phyloP scores from a whole-genome alignment of 2,113 vertebrate genomes.

The Mus pahari region DNA sequence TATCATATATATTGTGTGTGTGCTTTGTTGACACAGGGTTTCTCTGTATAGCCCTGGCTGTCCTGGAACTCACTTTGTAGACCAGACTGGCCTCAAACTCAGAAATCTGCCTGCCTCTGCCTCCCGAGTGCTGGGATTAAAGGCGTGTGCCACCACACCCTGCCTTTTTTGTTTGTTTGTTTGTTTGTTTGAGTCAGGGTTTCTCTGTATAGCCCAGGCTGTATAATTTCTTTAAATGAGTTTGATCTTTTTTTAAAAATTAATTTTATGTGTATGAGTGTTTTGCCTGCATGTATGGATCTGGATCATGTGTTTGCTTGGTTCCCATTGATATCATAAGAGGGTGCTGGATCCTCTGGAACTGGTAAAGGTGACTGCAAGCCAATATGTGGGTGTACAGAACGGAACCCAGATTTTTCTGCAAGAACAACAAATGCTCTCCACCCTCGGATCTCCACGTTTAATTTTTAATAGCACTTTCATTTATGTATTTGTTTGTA shows the following conservation, averaged over 20 bases:
- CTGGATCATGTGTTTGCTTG: background rate
- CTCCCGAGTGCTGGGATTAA: too few species aligned
- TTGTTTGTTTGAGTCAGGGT: too few species aligned
- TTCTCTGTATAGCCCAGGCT: too few species aligned
- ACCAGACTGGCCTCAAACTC: too few species aligned
- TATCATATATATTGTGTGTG: too few species aligned
- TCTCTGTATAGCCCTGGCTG: too few species aligned
- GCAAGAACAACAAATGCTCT: background rate
- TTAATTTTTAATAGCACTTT: background rate
- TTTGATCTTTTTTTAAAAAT: background rate
- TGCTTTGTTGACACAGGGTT: too few species aligned
- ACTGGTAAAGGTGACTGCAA: background rate
- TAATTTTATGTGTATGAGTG: background rate
- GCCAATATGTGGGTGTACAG: background rate
- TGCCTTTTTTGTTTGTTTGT: too few species aligned
- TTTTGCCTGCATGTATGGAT: background rate
- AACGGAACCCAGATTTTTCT: background rate
- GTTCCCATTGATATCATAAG: background rate
- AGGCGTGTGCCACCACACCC: too few species aligned
- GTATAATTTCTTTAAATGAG: slow-evolving; percentile 30
- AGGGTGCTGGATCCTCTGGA: background rate
- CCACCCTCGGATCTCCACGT: too few species aligned
- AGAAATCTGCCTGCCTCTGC: too few species aligned
- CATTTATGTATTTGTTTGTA: background rate
- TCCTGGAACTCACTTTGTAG: too few species aligned